phyloP scores from a whole-genome alignment of 2,797 vertebrate species.

The Pangasius larnaudii region DNA sequence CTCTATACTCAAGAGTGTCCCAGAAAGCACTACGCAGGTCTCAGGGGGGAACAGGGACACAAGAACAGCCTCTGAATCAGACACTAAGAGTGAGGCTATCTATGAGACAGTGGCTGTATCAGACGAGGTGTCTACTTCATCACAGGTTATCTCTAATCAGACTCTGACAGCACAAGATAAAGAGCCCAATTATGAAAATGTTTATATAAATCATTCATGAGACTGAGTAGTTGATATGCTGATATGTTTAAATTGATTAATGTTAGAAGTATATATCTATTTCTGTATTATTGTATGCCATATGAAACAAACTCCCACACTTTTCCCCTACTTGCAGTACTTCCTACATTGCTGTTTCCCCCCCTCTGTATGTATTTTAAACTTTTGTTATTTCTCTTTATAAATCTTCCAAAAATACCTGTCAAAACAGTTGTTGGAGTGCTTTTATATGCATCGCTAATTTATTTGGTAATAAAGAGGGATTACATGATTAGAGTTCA shows the following conservation, averaged over 20 bases:
- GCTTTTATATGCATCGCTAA: not conserved
- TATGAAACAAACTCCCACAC: not conserved
- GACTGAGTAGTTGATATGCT: slow-evolving; percentile 2
- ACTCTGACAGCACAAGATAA: slow-evolving; percentile 58
- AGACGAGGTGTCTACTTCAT: slow-evolving; percentile 55
- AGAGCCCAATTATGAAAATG: slow-evolving; percentile 79
- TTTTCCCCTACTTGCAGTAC: not conserved
- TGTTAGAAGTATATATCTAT: not conserved
- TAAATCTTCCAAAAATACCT: not conserved
- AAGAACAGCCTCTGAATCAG: not conserved
- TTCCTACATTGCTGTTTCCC: not conserved
- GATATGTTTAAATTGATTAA: slow-evolving; percentile 1
- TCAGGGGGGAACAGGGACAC: slow-evolving; percentile 60
- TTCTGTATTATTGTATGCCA: not conserved
- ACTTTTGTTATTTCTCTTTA: slow-evolving; percentile 1
- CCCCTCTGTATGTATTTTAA: not conserved
- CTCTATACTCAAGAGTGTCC: slow-evolving; percentile 68
- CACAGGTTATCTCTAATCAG: slow-evolving; percentile 68
- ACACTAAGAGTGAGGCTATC: slow-evolving; percentile 59
- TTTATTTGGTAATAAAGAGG: slow-evolving; percentile 3
- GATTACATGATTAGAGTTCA: not conserved
- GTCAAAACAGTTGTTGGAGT: not conserved
- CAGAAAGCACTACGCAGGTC: slow-evolving; percentile 58
- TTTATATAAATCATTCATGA: slow-evolving; percentile 68
- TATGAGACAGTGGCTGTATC: slow-evolving; percentile 71